Conservation (phyloP, 2,113 vertebrate genomes). For the Geococcyx californianus region DNA sequence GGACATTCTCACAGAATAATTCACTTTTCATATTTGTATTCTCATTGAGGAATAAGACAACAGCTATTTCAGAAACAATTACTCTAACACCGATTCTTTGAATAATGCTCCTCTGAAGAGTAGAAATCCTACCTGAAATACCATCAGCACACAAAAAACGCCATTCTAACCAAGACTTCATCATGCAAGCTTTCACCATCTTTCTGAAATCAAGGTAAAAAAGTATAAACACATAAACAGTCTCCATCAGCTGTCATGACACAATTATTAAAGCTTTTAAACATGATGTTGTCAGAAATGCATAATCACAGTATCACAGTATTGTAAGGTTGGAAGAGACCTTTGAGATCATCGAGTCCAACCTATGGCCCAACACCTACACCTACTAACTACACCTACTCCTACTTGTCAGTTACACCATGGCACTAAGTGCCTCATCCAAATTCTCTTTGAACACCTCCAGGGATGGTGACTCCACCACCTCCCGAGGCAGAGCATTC, state of each 20-base stretch:
- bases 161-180: background rate
- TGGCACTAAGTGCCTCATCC: too few relatives aligned
- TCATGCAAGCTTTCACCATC: background rate
- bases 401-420: too few relatives aligned
- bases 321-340: too few relatives aligned
- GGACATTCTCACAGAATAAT: background rate
- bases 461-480: too few relatives aligned
- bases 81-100: background rate
- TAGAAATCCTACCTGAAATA: background rate
- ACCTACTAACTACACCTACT: too few relatives aligned
- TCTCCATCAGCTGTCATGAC: background rate
- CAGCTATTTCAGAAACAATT: background rate
- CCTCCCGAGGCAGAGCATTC: too few relatives aligned
- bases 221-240: constrained; percentile 11
- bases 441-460: too few relatives aligned
- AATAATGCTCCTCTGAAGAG: background rate
- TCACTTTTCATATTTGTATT: background rate
- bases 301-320: too few relatives aligned
- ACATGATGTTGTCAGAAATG: background rate
- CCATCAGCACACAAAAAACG: background rate
- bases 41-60: background rate
- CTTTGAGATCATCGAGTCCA: too few relatives aligned
- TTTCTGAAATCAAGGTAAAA: background rate
- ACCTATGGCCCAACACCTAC: too few relatives aligned
- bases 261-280: constrained; percentile 1